These are phyloP conservation scores for Oryzias woworae DNA, from an alignment of 2,113 vertebrate genomes.

Conservation along the genomic window DNA sequence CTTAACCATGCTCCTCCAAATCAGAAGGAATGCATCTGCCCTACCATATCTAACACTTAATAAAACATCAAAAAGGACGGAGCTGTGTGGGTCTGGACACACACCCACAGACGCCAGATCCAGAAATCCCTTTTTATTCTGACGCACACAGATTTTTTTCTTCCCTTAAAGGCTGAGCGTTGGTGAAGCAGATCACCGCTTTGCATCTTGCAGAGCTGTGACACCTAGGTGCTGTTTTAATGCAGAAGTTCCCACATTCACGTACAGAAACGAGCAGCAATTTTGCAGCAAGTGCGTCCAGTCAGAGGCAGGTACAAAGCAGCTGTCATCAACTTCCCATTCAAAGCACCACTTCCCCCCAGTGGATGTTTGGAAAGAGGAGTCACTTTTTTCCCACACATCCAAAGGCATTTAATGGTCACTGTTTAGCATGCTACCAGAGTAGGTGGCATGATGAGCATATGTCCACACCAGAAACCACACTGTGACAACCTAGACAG, in stretches of 20 bases:
- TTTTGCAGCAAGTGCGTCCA: constrained; percentile 39
- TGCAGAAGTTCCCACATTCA: constrained; percentile 11
- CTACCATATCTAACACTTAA: constrained; percentile 68
- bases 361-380: constrained; percentile 46
- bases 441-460: constrained; percentile 31
- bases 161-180: not conserved
- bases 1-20: constrained; percentile 49
- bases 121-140: constrained; percentile 28
- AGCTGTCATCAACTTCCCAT: constrained; percentile 64
- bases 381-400: constrained; percentile 48
- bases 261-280: constrained; percentile 29
- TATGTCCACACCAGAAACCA: constrained; percentile 11
- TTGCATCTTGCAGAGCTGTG: constrained; percentile 6
- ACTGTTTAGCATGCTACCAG: constrained; percentile 49
- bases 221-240: too few relatives aligned
- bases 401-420: constrained; percentile 66
- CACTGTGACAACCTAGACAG: constrained; percentile 32
- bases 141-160: not conserved
- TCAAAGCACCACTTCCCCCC: constrained; percentile 53
- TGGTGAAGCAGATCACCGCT: constrained; percentile 8
- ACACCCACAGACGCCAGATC: constrained; percentile 51
- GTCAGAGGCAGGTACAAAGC: constrained; percentile 37
- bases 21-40: constrained; percentile 62
- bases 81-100: constrained; percentile 58
- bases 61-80: constrained; percentile 74